Conservation (phyloP, 2,797 vertebrate species). For the Iguana delicatissima region DNA sequence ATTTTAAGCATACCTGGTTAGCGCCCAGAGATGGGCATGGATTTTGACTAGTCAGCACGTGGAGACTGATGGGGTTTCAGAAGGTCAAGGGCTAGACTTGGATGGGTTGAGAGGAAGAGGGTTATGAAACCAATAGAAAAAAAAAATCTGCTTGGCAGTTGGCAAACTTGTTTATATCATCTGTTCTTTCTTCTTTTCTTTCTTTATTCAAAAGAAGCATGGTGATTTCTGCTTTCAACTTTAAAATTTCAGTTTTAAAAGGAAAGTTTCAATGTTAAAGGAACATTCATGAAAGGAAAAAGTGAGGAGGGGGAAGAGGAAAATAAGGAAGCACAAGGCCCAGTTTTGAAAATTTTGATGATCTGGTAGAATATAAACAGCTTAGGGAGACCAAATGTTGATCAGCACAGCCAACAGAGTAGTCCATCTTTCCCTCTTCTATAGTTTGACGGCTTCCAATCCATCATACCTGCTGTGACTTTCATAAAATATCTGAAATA, state of each 20-base stretch:
- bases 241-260: too few species aligned
- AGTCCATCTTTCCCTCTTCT: background rate
- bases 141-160: background rate
- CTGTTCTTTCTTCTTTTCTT: too few species aligned
- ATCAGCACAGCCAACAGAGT: too few species aligned
- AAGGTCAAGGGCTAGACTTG: too few species aligned
- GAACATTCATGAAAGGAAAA: background rate
- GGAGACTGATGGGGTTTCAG: background rate
- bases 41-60: background rate
- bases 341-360: background rate
- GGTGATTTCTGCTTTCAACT: too few species aligned
- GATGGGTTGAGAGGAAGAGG: too few species aligned
- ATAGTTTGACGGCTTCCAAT: background rate
- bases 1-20: background rate
- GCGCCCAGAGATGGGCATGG: background rate
- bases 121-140: background rate
- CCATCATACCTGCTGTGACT: too few species aligned
- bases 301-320: background rate
- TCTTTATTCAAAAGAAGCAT: too few species aligned
- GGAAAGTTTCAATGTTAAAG: too few species aligned
- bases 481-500: too few species aligned
- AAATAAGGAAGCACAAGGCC: background rate
- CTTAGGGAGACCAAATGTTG: background rate
- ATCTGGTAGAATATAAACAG: background rate
- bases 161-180: background rate